A percentile compares a stretch with the other conserved stretches of the same genome.
Evolutionary conservation across 2,113 vertebrate genomes (phyloP).

Genomic region (Leptosomus discolor): DNA sequence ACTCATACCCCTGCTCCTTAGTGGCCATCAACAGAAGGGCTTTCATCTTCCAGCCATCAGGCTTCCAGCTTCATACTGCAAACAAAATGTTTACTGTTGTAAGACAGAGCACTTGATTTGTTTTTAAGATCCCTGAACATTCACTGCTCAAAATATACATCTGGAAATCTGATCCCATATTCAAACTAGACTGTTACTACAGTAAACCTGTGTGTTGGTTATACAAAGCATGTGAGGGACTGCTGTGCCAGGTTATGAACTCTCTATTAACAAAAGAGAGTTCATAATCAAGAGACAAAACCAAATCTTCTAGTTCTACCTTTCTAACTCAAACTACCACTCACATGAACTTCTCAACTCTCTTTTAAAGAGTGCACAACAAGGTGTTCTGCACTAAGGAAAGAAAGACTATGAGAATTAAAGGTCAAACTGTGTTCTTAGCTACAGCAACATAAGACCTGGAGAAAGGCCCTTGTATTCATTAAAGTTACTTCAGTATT

Average conservation of each 20-base stretch:
- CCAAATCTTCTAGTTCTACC: neutral
- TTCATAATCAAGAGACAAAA: neutral
- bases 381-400: neutral
- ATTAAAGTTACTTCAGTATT: neutral
- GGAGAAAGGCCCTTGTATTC: neutral
- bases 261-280: neutral
- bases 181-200: neutral
- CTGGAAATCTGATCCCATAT: neutral
- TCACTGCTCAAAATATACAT: neutral
- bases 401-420: neutral
- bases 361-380: neutral
- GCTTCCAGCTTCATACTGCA: neutral
- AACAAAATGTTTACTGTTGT: neutral
- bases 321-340: neutral
- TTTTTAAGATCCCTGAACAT: neutral
- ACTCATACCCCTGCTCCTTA: neutral
- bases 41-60: neutral
- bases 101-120: neutral
- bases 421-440: neutral
- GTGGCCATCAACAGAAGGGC: neutral
- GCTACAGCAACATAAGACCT: neutral
- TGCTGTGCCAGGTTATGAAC: neutral
- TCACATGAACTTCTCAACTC: neutral
- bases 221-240: neutral
- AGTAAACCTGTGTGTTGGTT: neutral